A percentile compares a stretch with the other conserved stretches of the same genome.
Evolutionary conservation across 2,888 invertebrate genomes (phyloP).

Genomic region (Protodeltote pygarga): DNA sequence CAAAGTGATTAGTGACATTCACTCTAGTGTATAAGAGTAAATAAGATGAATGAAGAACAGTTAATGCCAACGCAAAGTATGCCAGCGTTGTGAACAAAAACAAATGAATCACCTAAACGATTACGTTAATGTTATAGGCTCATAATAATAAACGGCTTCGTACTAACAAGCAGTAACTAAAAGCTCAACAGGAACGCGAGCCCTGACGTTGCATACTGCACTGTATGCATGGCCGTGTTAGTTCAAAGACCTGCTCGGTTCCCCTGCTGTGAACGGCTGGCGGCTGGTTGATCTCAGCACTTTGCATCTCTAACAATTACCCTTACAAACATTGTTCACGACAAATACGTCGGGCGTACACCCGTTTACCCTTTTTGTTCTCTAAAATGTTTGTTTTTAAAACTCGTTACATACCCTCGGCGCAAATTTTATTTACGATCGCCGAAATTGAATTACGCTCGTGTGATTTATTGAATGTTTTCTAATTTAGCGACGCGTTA

Average conservation of each 20-base stretch:
- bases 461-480: conserved; percentile 80
- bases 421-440: conserved; percentile 78
- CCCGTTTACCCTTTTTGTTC: conserved; percentile 73
- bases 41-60: conserved; percentile 11
- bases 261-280: conserved; percentile 56
- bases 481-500: conserved; percentile 70
- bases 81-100: conserved; percentile 9
- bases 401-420: conserved; percentile 75
- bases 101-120: conserved; percentile 35
- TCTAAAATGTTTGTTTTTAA: conserved; percentile 80
- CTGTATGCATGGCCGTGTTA: conserved; percentile 35
- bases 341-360: conserved; percentile 74
- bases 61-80: conserved; percentile 36
- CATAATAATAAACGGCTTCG: conserved; percentile 37
- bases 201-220: conserved; percentile 13
- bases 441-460: conserved; percentile 70
- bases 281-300: conserved; percentile 74
- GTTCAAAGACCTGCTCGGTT: conserved; percentile 65
- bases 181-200: conserved; percentile 33
- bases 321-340: conserved; percentile 71
- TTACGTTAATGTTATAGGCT: conserved; percentile 34
- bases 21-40: conserved; percentile 3
- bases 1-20: conserved; percentile 5
- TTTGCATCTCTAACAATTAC: conserved; percentile 83
- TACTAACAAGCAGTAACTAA: conserved; percentile 42